These are phyloP conservation scores for Lacerta agilis DNA, from an alignment of 2,797 vertebrate species.

Conservation along the genomic window DNA sequence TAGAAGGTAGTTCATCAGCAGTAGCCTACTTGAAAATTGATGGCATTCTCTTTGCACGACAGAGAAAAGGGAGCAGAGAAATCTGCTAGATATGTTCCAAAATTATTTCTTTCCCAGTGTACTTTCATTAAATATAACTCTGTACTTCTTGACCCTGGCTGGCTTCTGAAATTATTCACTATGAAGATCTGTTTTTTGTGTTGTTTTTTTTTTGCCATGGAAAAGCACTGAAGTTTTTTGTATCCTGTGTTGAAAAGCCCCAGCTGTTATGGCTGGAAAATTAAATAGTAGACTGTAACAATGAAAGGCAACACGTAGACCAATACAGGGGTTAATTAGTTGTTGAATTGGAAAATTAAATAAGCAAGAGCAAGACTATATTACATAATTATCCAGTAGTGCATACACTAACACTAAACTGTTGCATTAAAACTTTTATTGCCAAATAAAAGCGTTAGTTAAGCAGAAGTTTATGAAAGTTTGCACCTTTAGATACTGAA, in stretches of 20 bases:
- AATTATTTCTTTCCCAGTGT: constrained; percentile 22
- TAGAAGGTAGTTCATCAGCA: not conserved
- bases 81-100: constrained; percentile 31
- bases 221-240: constrained; percentile 29
- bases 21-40: not conserved
- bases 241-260: constrained; percentile 6
- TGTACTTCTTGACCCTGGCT: constrained; percentile 16
- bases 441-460: not conserved
- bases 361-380: not conserved
- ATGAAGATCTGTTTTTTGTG: constrained; percentile 27
- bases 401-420: constrained; percentile 49
- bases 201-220: constrained; percentile 6
- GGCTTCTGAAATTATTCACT: constrained; percentile 34
- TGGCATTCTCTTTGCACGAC: not conserved
- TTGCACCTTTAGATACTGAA: not conserved
- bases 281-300: not conserved
- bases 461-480: not conserved
- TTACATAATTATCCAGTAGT: constrained; percentile 49
- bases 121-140: constrained; percentile 21
- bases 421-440: constrained; percentile 43
- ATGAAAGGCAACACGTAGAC: too few relatives aligned
- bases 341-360: constrained; percentile 39
- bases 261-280: constrained; percentile 48
- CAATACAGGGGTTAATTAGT: too few relatives aligned
- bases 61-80: not conserved